Evolutionary conservation across 64 coral and sea anemone species (phyloP).

Genomic region (Porites lutea): DNA sequence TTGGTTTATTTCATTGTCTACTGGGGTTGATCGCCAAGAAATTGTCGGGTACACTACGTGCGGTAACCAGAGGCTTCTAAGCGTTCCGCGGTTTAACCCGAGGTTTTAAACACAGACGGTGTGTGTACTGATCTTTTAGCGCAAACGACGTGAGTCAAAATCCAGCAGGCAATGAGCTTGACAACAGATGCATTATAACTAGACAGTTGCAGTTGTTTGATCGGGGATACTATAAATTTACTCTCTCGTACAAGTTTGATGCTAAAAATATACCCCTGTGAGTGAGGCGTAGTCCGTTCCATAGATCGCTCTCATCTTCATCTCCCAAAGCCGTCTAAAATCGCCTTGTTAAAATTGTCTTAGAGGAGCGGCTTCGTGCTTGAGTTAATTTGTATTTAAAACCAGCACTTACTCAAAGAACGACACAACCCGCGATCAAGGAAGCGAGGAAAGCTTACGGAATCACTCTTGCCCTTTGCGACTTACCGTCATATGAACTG

Average conservation of each 20-base stretch:
- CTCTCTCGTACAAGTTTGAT: neutral
- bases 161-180: neutral
- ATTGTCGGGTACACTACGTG: neutral
- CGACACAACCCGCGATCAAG: too few species aligned
- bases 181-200: neutral
- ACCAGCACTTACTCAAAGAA: constrained; percentile 2
- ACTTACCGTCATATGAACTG: neutral
- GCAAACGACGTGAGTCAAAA: neutral
- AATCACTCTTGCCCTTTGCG: too few species aligned
- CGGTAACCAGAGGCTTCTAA: neutral
- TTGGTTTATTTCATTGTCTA: neutral
- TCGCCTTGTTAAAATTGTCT: neutral
- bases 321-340: neutral
- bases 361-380: neutral
- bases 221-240: constrained; percentile 11
- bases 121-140: neutral
- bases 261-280: neutral
- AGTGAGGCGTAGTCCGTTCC: constrained; percentile 11
- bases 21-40: neutral
- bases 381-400: neutral
- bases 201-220: neutral
- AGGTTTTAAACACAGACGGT: too few species aligned
- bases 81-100: neutral
- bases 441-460: too few species aligned
- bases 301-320: neutral